Evolutionary conservation across 2,113 vertebrate species (phyloP), one percentile per base, ranked within the genome.

Genomic region (Anarrhichthys ocellatus): DNA sequence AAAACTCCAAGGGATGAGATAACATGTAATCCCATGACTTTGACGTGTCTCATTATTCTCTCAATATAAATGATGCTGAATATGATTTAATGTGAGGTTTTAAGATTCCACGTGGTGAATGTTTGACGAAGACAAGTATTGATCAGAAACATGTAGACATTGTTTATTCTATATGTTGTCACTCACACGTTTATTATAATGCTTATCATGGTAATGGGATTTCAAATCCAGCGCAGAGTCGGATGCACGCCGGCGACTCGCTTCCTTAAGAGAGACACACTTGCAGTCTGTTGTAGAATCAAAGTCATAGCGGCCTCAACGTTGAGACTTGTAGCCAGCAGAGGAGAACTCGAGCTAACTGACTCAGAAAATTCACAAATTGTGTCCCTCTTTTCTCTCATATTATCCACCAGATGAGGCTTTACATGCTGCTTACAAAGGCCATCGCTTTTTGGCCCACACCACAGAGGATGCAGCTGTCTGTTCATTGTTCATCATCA

Each of bases 401-500:
- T 76, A 78, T 88, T 81, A 85, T 80, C 85, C 87, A 71, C 63
- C 87, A 89, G 82, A 92, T 87, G 87, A 92, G 84, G 81, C 87
- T 82, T 88, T 79, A 66, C 83, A 58, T 69, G 85, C 82, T 90
- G 85, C 82, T 90, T 66, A 85, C 86, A 88, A 87, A 87, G 82
- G 85, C 84, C 84, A 83, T 88, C 84, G 50, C 62, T 76, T 86
- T 86, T 76, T 76, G 91, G 83, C 81, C 89, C 65, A 61, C 82
- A 88, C 87, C 83, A 79, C 90, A 90, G 90, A 86, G 85, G 87
- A 87, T 89, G 85, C 92, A 93, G 91, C 91, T 88, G 90, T 81
- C 88, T 82, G 86, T 87, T 93, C 88, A 82, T 94, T 94, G 80
- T 94, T 94, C 91, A 93, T 94, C 92, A 92, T 86, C 76, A 88